phyloP scores from a whole-genome alignment of 2,888 invertebrate species.

The Myopa tessellatipennis region DNA sequence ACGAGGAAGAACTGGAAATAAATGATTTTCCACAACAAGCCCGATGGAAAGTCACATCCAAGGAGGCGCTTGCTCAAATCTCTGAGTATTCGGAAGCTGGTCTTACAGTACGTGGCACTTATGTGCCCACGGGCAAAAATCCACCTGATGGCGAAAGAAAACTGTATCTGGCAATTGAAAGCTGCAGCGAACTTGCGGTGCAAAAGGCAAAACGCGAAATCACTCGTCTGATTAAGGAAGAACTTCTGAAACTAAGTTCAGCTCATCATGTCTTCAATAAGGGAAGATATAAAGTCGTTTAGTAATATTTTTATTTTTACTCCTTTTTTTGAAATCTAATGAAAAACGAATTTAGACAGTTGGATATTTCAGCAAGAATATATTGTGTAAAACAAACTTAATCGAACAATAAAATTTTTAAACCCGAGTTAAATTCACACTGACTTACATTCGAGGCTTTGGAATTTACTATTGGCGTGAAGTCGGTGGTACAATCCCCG shows the following conservation, averaged over 20 bases:
- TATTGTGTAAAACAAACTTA: too few relatives aligned
- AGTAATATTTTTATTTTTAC: constrained; percentile 53
- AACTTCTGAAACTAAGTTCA: constrained; percentile 90
- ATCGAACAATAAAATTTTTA: too few relatives aligned
- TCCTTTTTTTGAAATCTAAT: constrained; percentile 11
- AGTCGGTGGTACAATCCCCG: too few relatives aligned
- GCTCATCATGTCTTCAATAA: constrained; percentile 90
- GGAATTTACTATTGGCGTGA: too few relatives aligned
- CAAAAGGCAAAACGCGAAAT: constrained; percentile 97
- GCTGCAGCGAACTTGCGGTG: constrained; percentile 95
- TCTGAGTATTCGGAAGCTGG: constrained; percentile 99
- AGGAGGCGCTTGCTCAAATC: constrained; percentile 97
- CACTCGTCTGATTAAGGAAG: constrained; percentile 97
- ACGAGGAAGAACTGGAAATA: constrained; percentile 99
- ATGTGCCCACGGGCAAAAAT: constrained; percentile 88
- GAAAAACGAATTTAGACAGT: not conserved
- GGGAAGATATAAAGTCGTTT: constrained; percentile 94
- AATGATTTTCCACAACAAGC: constrained; percentile 99
- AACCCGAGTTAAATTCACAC: too few relatives aligned
- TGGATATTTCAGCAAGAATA: too few relatives aligned
- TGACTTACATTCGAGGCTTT: too few relatives aligned
- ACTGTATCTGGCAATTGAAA: constrained; percentile 97
- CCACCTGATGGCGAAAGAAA: constrained; percentile 95
- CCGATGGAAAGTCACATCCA: constrained; percentile 96
- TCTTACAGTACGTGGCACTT: constrained; percentile 97